Evolutionary conservation across 2,888 invertebrate species (phyloP), one percentile per base, ranked within the genome.

Genomic region (Steinernema hermaphroditum): DNA sequence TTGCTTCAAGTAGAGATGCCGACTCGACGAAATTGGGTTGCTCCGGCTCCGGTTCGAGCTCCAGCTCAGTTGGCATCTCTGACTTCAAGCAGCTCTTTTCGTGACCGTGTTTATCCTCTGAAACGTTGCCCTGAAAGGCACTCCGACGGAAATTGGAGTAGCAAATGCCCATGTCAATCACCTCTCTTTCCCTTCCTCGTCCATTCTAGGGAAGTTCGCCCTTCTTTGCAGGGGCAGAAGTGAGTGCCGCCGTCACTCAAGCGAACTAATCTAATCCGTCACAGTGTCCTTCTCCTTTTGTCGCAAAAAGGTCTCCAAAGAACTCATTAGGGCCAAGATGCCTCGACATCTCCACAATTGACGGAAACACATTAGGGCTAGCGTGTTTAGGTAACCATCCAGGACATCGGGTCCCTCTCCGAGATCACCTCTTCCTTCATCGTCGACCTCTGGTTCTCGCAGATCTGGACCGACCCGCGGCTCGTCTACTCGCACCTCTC

Each of bases 371-470:
- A n/a, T n/a, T n/a, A n/a, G n/a, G n/a, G n/a, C 37, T 37, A 37
- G 6, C 6, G 37, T 37, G 16, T 50, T 44, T 29, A 77, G 77
- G 75, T 77, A 6, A 78, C 77, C 19, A 73, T 78, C 68, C 78
- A 78, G 54, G 79, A 79, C 69, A 79, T 79, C 37, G 70, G 76
- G 32, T 78, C 80, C 1, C 69, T 79, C 34, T 73, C 77, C 37
- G 79, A 79, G 69, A 78, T 77, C 16, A 74, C 75, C 43, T 78
- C 77, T 6, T 77, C 77, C 0, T 79, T 79, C 68, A 74, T 80
- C 50, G 80, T 74, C 12, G 79, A 79, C 50, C 49, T 79, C 14
- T 79, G 79, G 79, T 79, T 79, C 70, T 77, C 77, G 12, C 78
- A 78, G 54, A 78, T 78, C 22, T 78, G 78, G 78, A 71, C 74